Evolutionary conservation across 2,888 invertebrate species (phyloP).

Genomic region (Cancer borealis): DNA sequence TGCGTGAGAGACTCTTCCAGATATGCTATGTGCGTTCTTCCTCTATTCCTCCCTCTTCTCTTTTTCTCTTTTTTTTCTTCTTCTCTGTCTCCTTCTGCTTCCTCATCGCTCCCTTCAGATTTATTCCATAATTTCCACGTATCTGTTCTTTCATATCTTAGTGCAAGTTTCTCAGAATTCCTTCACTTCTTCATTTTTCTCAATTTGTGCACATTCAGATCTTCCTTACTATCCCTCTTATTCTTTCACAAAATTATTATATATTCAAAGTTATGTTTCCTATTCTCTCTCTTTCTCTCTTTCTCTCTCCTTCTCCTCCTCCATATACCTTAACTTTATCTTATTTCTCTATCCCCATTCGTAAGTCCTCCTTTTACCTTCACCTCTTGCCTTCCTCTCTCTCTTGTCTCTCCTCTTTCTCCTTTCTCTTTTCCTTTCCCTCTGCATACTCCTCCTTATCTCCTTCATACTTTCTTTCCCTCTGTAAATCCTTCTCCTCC

Average conservation of each 20-base stretch:
- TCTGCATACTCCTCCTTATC: background rate
- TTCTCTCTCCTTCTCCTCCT: background rate
- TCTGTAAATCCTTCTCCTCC: background rate
- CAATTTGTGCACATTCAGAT: background rate
- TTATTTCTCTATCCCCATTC: background rate
- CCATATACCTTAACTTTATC: background rate
- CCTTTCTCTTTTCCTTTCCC: background rate
- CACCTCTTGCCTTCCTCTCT: background rate
- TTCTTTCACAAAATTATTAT: background rate
- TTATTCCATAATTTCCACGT: background rate
- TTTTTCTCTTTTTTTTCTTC: background rate
- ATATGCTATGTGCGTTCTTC: background rate
- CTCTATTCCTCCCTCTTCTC: background rate
- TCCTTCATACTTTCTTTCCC: background rate
- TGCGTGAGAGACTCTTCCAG: background rate
- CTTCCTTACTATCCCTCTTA: background rate
- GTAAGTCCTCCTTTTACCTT: background rate
- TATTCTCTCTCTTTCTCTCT: background rate
- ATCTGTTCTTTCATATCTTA: background rate
- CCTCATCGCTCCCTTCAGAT: conserved; percentile 15
- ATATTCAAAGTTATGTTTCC: background rate
- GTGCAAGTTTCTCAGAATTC: background rate
- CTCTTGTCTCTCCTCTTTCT: background rate
- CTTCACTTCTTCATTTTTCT: background rate
- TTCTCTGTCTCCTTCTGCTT: background rate